Evolutionary conservation across 2,113 vertebrate species (phyloP).

Genomic region (Mesembrinibis cayennensis): DNA sequence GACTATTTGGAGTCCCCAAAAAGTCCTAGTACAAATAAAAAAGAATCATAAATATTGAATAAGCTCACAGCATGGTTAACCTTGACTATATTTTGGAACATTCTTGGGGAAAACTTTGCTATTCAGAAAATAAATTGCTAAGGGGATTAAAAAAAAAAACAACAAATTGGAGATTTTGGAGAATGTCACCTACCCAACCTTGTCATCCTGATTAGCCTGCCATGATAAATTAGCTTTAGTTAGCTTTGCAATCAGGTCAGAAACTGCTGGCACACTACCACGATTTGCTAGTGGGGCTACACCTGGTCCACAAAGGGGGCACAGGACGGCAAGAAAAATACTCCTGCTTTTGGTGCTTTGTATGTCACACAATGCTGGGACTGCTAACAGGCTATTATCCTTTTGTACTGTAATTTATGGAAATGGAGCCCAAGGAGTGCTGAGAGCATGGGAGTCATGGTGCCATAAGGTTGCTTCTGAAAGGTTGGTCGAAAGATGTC

Average conservation of each 20-base stretch:
- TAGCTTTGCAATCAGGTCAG: conserved; percentile 84
- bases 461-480: background rate
- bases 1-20: conserved; percentile 81
- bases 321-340: background rate
- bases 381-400: background rate
- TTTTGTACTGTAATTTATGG: background rate
- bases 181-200: conserved; percentile 88
- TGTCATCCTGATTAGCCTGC: conserved; percentile 87
- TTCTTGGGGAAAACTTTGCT: conserved; percentile 72
- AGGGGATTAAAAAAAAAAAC: conserved; percentile 65
- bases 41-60: conserved; percentile 86
- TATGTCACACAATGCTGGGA: background rate
- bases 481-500: background rate
- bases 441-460: background rate
- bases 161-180: conserved; percentile 78
- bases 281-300: background rate
- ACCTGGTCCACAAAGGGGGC: background rate
- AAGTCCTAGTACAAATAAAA: conserved; percentile 82
- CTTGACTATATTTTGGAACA: conserved; percentile 81
- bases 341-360: background rate
- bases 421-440: background rate
- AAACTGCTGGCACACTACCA: conserved; percentile 19
- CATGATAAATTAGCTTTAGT: conserved; percentile 89
- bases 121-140: conserved; percentile 78
- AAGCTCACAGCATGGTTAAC: conserved; percentile 77